phyloP scores from a whole-genome alignment of 1,140 invertebrate species.

The Drosophila virilis region DNA sequence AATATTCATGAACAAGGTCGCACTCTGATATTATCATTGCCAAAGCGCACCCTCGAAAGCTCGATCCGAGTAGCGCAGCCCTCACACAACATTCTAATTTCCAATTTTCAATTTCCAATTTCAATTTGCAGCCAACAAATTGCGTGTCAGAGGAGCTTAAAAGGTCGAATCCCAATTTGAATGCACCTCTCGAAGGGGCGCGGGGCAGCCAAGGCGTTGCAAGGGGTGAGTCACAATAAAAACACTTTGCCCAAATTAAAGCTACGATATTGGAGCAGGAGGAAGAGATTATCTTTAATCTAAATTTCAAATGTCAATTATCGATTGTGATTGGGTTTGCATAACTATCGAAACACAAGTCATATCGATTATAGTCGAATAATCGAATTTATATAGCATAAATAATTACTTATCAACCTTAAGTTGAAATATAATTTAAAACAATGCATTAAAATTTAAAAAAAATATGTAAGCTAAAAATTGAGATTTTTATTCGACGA shows the following conservation, averaged over 20 bases:
- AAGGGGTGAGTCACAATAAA: background rate
- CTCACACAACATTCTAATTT: constrained; percentile 16
- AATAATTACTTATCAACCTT: no score
- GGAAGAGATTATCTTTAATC: background rate
- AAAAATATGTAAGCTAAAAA: no score
- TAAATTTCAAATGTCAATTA: no score
- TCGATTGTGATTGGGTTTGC: no score
- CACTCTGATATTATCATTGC: constrained; percentile 26
- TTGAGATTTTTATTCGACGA: no score
- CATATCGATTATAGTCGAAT: no score
- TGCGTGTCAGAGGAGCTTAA: constrained; percentile 56
- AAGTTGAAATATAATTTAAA: no score
- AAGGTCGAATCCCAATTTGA: constrained; percentile 52
- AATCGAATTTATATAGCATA: no score
- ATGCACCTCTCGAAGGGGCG: constrained; percentile 17
- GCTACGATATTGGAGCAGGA: background rate
- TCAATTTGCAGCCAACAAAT: constrained; percentile 56
- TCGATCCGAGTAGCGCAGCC: background rate
- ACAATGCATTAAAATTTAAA: no score
- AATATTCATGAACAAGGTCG: constrained; percentile 49
- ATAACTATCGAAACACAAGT: no score
- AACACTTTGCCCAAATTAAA: background rate
- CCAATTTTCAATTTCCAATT: constrained; percentile 53
- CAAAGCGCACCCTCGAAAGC: background rate
- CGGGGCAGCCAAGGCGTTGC: background rate